Conservation (phyloP, 1,140 invertebrate genomes). For the Drosophila micromelanica region DNA sequence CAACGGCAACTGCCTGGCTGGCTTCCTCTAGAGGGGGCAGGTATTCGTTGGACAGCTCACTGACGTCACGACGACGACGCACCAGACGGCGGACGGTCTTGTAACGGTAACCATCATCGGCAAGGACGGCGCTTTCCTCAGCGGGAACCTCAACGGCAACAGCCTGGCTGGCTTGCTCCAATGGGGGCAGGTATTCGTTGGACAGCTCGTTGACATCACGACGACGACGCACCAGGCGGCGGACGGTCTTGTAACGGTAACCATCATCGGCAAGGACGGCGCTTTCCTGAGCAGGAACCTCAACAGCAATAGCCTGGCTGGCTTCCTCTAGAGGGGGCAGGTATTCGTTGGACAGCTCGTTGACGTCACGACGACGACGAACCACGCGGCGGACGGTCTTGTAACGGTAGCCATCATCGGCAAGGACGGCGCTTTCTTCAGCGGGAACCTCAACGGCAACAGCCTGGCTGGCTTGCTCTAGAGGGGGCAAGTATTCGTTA, state of each 20-base stretch:
- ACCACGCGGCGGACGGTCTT: slow-evolving; percentile 61
- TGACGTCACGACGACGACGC: slow-evolving; percentile 68
- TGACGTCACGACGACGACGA: slow-evolving; percentile 68
- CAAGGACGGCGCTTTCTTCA: no score
- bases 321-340: slow-evolving; percentile 44
- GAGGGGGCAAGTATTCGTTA: slow-evolving; percentile 63
- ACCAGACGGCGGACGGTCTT: slow-evolving; percentile 61
- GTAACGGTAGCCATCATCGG: slow-evolving; percentile 71
- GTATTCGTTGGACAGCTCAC: slow-evolving; percentile 53
- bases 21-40: slow-evolving; percentile 44
- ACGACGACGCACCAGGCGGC: slow-evolving; percentile 64
- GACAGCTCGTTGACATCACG: slow-evolving; percentile 59
- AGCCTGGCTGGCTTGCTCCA: slow-evolving; percentile 42
- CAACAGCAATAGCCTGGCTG: slow-evolving; percentile 13
- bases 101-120: slow-evolving; percentile 71
- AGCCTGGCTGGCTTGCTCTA: slow-evolving; percentile 20
- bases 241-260: slow-evolving; percentile 79
- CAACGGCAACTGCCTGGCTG: slow-evolving; percentile 13
- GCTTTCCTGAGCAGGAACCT: slow-evolving; percentile 52
- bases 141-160: slow-evolving; percentile 32
- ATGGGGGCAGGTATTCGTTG: slow-evolving; percentile 62
- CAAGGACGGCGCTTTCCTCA: slow-evolving; percentile 18
- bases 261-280: no score
- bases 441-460: slow-evolving; percentile 36
- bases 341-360: slow-evolving; percentile 53